Evolutionary conservation across 1,140 invertebrate species (phyloP), one percentile per base, ranked within the genome.

Genomic region (Hyposmocoma kahamanoa): DNA sequence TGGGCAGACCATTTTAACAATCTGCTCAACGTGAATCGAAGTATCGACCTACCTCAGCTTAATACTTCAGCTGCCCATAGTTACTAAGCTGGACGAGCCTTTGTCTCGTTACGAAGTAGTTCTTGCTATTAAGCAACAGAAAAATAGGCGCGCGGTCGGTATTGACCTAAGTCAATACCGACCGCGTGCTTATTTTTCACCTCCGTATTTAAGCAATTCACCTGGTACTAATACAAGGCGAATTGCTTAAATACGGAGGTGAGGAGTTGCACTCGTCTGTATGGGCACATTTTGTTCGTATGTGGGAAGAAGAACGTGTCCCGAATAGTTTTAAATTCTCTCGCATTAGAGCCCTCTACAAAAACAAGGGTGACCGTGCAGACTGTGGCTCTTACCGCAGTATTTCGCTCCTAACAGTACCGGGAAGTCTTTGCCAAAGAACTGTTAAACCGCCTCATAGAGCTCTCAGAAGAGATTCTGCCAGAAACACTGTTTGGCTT

Each of bases 1-100:
- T 57, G 46, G 46, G 46, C 34, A n/a, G 36, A 41, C 17, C 36
- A 48, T 11, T 48, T 48, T 17, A 41, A 48, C 8, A 41, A 13
- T 22, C 10, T 48, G 46, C 34, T 48, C n/a, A 48, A 48, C 30
- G 38, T 48, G 13, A 36, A 41, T 41, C 46, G 38, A 6, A 24
- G 22, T 26, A 36, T 36, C 22, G 30, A 47, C 15, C 45, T 47
- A 21, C 45, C 21, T 47, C 30, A 47, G 30, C 19, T 34, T 22
- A 38, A 2, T 34, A 4, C 19, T 19, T 34, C 45, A 47, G 13
- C 32, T 36, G 8, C 30, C 28, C 17, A 0, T 24, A 8, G 30
- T 0, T 11, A 47, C 22, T 11, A 22, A 36, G 45, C 20, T 47
- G 17, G 45, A 47, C 11, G 46, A 41, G 3, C 44, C 44, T 1